Evolutionary conservation across 2,888 invertebrate species (phyloP).

Genomic region (Erebia ligea): DNA sequence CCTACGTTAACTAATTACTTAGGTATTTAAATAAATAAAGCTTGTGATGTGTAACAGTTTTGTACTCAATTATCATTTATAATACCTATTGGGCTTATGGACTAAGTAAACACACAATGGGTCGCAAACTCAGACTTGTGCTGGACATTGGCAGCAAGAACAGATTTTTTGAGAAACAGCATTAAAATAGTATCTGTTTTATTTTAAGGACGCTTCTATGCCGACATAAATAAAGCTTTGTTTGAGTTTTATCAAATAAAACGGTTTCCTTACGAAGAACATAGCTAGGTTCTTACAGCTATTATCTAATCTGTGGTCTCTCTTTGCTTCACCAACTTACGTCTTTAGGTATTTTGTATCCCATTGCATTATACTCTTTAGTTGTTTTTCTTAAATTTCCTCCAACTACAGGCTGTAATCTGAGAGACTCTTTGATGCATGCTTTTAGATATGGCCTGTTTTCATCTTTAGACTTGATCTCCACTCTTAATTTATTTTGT

Average conservation of each 20-base stretch:
- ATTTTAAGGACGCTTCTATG: neutral
- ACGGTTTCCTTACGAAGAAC: no score
- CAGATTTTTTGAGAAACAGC: no score
- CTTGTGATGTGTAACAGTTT: neutral
- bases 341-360: slow-evolving; percentile 84
- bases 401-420: slow-evolving; percentile 84
- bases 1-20: neutral
- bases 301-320: no score
- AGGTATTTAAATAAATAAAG: neutral
- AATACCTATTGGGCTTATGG: no score
- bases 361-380: slow-evolving; percentile 82
- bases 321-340: slow-evolving; percentile 59
- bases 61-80: no score
- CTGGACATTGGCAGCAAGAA: no score
- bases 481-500: slow-evolving; percentile 85
- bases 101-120: no score
- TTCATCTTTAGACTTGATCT: slow-evolving; percentile 64
- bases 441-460: slow-evolving; percentile 85
- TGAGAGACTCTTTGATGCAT: slow-evolving; percentile 87
- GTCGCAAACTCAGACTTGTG: no score
- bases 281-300: no score
- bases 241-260: no score
- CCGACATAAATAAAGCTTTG: no score
- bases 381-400: slow-evolving; percentile 81
- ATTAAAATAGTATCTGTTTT: neutral